These are phyloP conservation scores for Sardina pilchardus DNA, from an alignment of 2,113 vertebrate genomes.

Conservation along the genomic window DNA sequence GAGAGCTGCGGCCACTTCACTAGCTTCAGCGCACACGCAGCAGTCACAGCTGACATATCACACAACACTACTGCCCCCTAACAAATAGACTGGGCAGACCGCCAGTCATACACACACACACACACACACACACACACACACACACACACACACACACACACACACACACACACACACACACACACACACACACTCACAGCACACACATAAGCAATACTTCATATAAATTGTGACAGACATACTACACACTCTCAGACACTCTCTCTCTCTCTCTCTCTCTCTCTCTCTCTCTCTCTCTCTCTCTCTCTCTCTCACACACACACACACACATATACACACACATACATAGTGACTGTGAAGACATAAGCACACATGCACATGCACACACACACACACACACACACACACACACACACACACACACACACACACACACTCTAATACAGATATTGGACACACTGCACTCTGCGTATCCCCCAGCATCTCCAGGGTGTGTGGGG, in stretches of 20 bases:
- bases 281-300: no score
- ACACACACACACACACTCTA: background rate
- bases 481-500: background rate
- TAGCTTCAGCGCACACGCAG: background rate
- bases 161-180: no score
- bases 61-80: background rate
- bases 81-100: background rate
- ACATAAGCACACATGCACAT: background rate
- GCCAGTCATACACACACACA: background rate
- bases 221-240: background rate
- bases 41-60: background rate
- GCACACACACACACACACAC: background rate
- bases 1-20: conserved; percentile 41
- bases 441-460: background rate
- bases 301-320: no score
- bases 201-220: background rate
- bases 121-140: background rate
- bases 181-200: background rate
- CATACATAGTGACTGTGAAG: background rate
- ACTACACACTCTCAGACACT: background rate
- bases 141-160: background rate
- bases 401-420: background rate
- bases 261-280: no score
- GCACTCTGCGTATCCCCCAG: background rate
- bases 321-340: background rate